A percentile compares a stretch with the other conserved stretches of the same genome.
These are phyloP conservation scores for Nasonia oneida DNA, from an alignment of 2,888 invertebrate genomes.

Conservation along the genomic window DNA sequence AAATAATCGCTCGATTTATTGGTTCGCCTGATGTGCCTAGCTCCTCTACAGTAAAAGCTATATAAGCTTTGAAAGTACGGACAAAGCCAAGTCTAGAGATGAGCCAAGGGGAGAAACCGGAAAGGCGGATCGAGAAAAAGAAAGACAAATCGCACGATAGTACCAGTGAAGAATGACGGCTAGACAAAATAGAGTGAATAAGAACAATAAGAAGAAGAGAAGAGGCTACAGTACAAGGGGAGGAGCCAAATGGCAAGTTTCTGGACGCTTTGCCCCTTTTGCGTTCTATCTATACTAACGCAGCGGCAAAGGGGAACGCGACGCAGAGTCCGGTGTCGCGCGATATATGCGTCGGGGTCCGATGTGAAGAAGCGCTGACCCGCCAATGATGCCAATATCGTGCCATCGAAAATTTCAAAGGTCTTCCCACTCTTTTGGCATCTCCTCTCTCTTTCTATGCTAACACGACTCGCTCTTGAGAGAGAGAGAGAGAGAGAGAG, in stretches of 20 bases:
- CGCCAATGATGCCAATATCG: constrained; percentile 36
- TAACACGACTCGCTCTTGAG: background rate
- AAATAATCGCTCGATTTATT: constrained; percentile 8
- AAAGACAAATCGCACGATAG: background rate
- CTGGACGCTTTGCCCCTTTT: background rate
- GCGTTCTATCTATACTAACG: background rate
- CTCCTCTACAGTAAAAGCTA: background rate
- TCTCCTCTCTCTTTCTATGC: background rate
- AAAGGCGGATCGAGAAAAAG: background rate
- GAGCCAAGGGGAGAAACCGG: background rate
- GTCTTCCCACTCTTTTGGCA: background rate
- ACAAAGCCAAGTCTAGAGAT: background rate
- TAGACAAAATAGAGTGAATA: background rate
- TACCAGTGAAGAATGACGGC: background rate
- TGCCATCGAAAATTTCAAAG: constrained; percentile 35
- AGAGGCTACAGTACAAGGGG: background rate
- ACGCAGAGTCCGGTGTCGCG: background rate
- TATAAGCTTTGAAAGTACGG: background rate
- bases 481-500: background rate
- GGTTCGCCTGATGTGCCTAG: background rate
- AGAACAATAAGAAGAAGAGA: background rate
- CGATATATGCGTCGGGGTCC: background rate
- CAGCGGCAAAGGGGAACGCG: background rate
- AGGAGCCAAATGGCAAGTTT: background rate
- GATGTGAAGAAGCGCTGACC: constrained; percentile 7